A percentile compares a stretch with the other conserved stretches of the same genome.
Conservation (phyloP, 2,888 invertebrate genomes). For the Panzeria rudis region DNA sequence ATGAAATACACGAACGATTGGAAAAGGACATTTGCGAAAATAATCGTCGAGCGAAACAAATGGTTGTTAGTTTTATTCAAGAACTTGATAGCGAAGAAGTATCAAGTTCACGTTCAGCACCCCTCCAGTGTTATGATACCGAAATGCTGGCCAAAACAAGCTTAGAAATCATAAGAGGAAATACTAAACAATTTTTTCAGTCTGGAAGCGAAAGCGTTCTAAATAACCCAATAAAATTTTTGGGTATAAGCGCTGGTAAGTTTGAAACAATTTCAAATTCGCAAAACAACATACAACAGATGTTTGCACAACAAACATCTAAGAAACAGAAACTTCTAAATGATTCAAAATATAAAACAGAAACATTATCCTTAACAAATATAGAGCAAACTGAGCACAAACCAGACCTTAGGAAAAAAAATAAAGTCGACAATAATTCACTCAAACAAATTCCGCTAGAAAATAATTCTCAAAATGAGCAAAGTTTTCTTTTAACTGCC, state of each 20-base stretch:
- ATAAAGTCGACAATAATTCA: background rate
- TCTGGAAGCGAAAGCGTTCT: slow-evolving; percentile 78
- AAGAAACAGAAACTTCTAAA: slow-evolving; percentile 74
- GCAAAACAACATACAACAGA: slow-evolving; percentile 85
- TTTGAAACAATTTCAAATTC: slow-evolving; percentile 87
- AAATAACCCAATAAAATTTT: slow-evolving; percentile 87
- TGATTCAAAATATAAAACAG: slow-evolving; percentile 13
- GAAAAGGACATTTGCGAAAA: slow-evolving; percentile 92
- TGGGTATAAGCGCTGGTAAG: slow-evolving; percentile 92
- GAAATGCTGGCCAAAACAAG: slow-evolving; percentile 88
- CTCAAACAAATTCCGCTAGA: slow-evolving; percentile 8
- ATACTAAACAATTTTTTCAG: slow-evolving; percentile 83
- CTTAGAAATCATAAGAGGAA: slow-evolving; percentile 88
- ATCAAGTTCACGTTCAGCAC: slow-evolving; percentile 87
- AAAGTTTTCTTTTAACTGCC: slow-evolving; percentile 69
- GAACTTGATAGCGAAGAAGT: slow-evolving; percentile 85
- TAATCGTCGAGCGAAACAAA: slow-evolving; percentile 89
- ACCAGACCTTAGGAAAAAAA: slow-evolving; percentile 22
- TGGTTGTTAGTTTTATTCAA: slow-evolving; percentile 90
- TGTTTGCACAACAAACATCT: slow-evolving; percentile 84
- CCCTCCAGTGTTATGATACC: slow-evolving; percentile 87
- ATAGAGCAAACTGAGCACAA: background rate
- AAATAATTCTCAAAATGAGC: slow-evolving; percentile 5
- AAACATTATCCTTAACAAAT: background rate
- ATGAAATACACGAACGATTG: slow-evolving; percentile 93